phyloP scores from a whole-genome alignment of 2,888 invertebrate species.

The Tholera decimalis region DNA sequence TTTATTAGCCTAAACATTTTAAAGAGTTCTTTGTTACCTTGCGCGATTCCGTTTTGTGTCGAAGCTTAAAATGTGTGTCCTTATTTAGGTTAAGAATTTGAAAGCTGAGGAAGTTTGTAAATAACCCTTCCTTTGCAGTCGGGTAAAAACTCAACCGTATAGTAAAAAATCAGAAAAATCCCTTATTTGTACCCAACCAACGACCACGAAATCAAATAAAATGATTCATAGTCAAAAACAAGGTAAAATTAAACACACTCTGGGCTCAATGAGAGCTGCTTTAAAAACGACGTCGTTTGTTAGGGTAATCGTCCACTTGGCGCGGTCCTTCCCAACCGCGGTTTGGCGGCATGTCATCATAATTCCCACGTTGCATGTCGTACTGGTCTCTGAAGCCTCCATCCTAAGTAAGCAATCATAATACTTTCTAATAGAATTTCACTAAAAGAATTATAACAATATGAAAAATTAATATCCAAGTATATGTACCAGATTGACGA shows the following conservation, averaged over 20 bases:
- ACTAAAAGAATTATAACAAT: constrained; percentile 48
- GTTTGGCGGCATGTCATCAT: constrained; percentile 89
- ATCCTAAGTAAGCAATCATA: constrained; percentile 90
- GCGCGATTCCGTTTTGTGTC: background rate
- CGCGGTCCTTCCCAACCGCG: constrained; percentile 91
- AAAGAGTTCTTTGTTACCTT: background rate
- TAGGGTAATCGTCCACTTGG: constrained; percentile 92
- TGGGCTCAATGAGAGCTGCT: constrained; percentile 55
- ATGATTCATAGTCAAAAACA: constrained; percentile 49
- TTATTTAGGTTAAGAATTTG: too few species aligned
- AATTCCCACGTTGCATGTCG: constrained; percentile 88
- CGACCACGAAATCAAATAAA: constrained; percentile 51
- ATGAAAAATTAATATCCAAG: constrained; percentile 30
- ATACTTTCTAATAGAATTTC: constrained; percentile 86
- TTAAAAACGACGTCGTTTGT: constrained; percentile 93
- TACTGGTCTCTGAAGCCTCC: constrained; percentile 91
- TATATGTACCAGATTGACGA: constrained; percentile 26
- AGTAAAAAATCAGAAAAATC: constrained; percentile 12
- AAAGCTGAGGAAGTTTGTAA: too few species aligned
- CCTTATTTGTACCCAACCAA: constrained; percentile 67
- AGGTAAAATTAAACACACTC: constrained; percentile 48
- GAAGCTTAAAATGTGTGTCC: background rate
- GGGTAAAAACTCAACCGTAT: too few species aligned
- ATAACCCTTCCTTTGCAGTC: too few species aligned
- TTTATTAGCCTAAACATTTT: background rate